phyloP scores from a whole-genome alignment of 2,113 vertebrate species.

The Anas platyrhynchos region DNA sequence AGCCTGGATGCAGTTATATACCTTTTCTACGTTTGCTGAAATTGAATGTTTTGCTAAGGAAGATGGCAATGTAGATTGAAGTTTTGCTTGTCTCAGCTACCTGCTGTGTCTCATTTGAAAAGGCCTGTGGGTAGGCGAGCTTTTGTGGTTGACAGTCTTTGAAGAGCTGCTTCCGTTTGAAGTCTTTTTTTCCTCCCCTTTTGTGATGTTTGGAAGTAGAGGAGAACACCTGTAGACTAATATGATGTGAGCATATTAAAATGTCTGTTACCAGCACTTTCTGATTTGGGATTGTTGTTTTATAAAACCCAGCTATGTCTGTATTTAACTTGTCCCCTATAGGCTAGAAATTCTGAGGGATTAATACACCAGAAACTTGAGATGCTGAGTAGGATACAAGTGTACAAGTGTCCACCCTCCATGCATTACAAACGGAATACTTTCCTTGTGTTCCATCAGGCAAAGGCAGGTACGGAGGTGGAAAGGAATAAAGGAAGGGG shows the following conservation, averaged over 20 bases:
- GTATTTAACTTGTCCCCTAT: not conserved
- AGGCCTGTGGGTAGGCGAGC: not conserved
- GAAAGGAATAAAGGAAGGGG: not conserved
- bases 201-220: not conserved
- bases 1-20: not conserved
- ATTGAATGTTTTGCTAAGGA: not conserved
- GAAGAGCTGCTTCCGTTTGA: not conserved
- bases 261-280: not conserved
- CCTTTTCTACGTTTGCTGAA: not conserved
- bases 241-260: not conserved
- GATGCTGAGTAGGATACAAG: not conserved
- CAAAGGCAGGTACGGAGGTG: not conserved
- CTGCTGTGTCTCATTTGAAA: not conserved
- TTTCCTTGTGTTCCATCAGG: not conserved
- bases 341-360: not conserved
- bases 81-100: not conserved
- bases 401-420: not conserved
- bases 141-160: not conserved
- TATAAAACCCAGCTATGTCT: not conserved
- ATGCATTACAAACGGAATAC: not conserved
- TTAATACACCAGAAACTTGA: not conserved
- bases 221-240: not conserved
- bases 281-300: not conserved
- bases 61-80: not conserved
- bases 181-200: not conserved